Percentiles rank a stretch among this genome's conserved stretches.
phyloP scores from a whole-genome alignment of 2,888 invertebrate genomes.

The Cryptocheilus praepositus region DNA sequence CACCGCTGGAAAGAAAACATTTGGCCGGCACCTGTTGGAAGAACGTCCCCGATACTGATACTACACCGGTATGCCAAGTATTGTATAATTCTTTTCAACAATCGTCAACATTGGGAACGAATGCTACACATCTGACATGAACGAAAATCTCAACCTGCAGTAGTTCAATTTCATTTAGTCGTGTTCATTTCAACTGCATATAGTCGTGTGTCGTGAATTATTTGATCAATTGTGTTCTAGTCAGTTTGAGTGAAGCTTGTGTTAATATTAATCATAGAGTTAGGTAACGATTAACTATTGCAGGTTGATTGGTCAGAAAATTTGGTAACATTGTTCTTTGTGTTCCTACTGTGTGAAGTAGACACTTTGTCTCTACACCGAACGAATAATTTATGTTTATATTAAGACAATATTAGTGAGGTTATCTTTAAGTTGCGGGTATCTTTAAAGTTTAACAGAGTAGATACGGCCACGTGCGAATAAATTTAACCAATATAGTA shows the following conservation, averaged over 20 bases:
- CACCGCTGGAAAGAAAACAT: too few species aligned
- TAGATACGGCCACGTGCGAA: conserved; percentile 10
- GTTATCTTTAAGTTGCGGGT: conserved; percentile 40
- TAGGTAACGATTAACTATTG: too few species aligned
- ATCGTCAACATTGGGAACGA: too few species aligned
- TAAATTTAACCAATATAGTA: conserved; percentile 8
- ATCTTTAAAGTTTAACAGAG: conserved; percentile 17
- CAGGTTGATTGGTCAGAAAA: background rate
- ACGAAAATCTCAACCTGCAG: too few species aligned
- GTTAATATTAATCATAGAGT: too few species aligned
- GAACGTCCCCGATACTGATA: background rate
- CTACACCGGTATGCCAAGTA: conserved; percentile 6
- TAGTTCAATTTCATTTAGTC: too few species aligned
- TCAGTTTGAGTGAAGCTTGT: too few species aligned
- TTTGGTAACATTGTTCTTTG: background rate
- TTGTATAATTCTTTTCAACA: background rate
- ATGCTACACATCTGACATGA: too few species aligned
- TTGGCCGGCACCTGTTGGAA: too few species aligned
- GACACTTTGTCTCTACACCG: conserved; percentile 21
- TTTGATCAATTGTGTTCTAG: too few species aligned
- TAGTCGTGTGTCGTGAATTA: too few species aligned
- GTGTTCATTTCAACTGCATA: too few species aligned
- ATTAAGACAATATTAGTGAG: conserved; percentile 48
- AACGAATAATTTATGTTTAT: conserved; percentile 25
- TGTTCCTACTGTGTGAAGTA: conserved; percentile 8